Percentiles rank a stretch among this genome's conserved stretches.
Evolutionary conservation across 2,797 vertebrate genomes (phyloP).

Genomic region (Iguana delicatissima): DNA sequence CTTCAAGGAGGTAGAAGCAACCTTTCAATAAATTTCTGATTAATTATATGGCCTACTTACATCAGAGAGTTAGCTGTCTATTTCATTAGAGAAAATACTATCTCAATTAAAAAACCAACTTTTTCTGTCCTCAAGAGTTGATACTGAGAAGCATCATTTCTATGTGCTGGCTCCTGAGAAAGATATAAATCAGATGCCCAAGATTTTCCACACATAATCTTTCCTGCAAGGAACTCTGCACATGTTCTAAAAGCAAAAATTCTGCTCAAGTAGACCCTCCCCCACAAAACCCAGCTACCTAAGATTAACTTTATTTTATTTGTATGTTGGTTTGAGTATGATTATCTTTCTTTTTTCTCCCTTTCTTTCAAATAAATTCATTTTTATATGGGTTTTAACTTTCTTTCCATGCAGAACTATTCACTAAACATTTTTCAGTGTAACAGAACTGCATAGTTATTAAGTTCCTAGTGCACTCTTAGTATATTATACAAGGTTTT

Average conservation of each 20-base stretch:
- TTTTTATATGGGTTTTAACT: neutral
- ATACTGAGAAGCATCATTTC: neutral
- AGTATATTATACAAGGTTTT: neutral
- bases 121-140: neutral
- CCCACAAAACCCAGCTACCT: neutral
- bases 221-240: neutral
- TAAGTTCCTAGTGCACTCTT: neutral
- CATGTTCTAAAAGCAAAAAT: neutral
- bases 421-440: neutral
- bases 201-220: neutral
- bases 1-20: neutral
- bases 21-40: neutral
- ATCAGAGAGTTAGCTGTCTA: neutral
- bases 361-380: neutral
- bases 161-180: neutral
- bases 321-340: neutral
- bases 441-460: neutral
- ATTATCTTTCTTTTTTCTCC: neutral
- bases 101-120: neutral
- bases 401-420: neutral
- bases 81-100: neutral
- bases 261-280: neutral
- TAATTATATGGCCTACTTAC: neutral
- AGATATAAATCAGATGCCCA: neutral
- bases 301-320: neutral